Percentiles rank a stretch among this genome's conserved stretches.
Evolutionary conservation across 2,113 vertebrate species (phyloP).

Genomic region (Corvus hawaiiensis): DNA sequence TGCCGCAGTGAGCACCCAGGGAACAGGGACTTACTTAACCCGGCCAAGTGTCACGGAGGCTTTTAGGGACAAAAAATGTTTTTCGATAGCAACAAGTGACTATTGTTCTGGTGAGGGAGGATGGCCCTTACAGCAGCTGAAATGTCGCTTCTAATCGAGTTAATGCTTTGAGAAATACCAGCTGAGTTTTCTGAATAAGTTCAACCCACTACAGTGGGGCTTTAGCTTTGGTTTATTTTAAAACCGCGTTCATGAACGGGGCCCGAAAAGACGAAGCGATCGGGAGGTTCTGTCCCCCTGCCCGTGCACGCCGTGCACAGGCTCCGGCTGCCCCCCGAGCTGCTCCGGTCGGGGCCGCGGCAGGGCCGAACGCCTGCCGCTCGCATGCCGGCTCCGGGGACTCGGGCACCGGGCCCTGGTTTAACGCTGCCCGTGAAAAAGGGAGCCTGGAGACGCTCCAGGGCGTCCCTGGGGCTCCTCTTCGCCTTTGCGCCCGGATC

Average conservation of each 20-base stretch:
- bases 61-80: background rate
- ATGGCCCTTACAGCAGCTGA: too few relatives aligned
- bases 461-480: background rate
- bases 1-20: background rate
- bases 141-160: too few relatives aligned
- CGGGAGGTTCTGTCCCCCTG: background rate
- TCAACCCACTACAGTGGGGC: too few relatives aligned
- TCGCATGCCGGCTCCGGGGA: background rate
- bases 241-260: background rate
- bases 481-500: background rate
- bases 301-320: fast-evolving
- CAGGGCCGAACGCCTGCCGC: background rate
- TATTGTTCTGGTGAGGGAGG: too few relatives aligned
- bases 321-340: background rate
- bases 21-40: background rate
- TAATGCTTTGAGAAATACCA: background rate
- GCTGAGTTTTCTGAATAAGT: background rate
- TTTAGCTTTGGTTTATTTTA: background rate
- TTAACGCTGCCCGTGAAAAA: background rate
- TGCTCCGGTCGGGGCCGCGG: background rate
- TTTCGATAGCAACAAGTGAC: background rate
- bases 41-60: background rate
- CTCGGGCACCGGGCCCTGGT: background rate
- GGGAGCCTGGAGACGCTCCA: background rate
- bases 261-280: background rate